A percentile compares a stretch with the other conserved stretches of the same genome.
phyloP scores from a whole-genome alignment of 2,113 vertebrate species.

The Gorsachius goisagi region DNA sequence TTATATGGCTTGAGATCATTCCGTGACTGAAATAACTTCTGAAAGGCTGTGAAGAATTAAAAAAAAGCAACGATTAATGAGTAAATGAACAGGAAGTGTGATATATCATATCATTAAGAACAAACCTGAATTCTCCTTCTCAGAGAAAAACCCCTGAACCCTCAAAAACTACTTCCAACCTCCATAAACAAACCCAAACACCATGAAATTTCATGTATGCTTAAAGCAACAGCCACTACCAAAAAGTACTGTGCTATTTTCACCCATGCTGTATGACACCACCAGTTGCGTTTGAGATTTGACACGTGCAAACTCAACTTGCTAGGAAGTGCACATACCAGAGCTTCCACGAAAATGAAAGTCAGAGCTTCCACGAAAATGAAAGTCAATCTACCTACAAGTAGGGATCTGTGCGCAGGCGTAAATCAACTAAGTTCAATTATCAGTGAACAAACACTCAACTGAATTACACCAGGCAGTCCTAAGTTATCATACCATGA shows the following conservation, averaged over 20 bases:
- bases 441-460: background rate
- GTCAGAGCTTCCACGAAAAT: background rate
- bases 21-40: conserved; percentile 93
- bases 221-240: background rate
- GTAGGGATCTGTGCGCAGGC: background rate
- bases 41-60: conserved; percentile 79
- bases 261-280: background rate
- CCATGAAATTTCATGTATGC: background rate
- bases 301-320: background rate
- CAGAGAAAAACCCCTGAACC: background rate
- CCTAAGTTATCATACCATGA: background rate
- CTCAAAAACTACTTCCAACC: background rate
- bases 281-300: background rate
- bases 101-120: background rate
- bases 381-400: background rate
- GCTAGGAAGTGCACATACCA: rapidly evolving
- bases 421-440: background rate
- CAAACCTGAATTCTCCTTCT: background rate
- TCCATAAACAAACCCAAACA: background rate
- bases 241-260: background rate
- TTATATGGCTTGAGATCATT: conserved; percentile 93
- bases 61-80: background rate
- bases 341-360: background rate
- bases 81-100: background rate
- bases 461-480: background rate